phyloP scores from a whole-genome alignment of 1,140 invertebrate species.

The Lucilia sericata region DNA sequence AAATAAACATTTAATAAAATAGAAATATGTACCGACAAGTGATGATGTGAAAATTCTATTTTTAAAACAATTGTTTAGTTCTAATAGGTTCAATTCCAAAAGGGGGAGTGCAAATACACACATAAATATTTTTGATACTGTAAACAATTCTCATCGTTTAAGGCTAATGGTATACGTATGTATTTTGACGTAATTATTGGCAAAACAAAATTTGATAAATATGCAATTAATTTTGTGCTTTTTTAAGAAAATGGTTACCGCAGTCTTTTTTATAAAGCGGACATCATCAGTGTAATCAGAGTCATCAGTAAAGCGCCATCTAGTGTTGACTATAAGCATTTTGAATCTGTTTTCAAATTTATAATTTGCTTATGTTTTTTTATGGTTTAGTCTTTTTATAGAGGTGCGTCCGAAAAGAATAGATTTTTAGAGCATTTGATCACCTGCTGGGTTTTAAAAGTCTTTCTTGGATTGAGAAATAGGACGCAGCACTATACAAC shows the following conservation, averaged over 20 bases:
- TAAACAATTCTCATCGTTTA: background rate
- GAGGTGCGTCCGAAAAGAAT: background rate
- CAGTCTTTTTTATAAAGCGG: background rate
- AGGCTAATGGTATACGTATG: background rate
- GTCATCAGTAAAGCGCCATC: background rate
- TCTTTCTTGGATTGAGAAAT: background rate
- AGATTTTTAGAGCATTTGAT: background rate
- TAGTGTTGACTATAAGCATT: background rate
- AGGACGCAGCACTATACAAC: background rate
- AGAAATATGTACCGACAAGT: background rate
- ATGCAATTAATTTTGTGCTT: background rate
- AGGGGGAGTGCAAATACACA: background rate
- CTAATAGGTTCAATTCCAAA: background rate
- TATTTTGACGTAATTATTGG: conserved; percentile 11
- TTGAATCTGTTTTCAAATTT: background rate
- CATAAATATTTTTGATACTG: background rate
- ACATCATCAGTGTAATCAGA: background rate
- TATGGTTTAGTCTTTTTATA: background rate
- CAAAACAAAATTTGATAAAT: background rate
- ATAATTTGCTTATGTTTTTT: conserved; percentile 13
- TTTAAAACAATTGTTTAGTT: conserved; percentile 9
- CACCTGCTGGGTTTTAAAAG: conserved; percentile 19
- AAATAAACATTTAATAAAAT: background rate
- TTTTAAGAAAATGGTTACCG: background rate
- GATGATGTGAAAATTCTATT: conserved; percentile 13